Evolutionary conservation across 2,797 vertebrate species (phyloP).

Genomic region (Chloroceryle inda): DNA sequence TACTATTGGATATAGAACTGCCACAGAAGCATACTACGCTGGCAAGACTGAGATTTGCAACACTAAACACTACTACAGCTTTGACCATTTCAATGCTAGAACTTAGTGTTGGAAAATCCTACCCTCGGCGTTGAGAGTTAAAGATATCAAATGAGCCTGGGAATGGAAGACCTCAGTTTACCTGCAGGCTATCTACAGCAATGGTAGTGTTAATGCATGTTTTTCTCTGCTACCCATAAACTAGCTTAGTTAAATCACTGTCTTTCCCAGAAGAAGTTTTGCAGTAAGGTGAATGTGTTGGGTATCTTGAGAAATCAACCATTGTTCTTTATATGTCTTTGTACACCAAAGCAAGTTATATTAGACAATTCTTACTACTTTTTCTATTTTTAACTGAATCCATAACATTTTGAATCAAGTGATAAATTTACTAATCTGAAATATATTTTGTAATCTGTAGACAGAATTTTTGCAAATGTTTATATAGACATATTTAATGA

Average conservation of each 20-base stretch:
- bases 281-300: neutral
- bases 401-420: neutral
- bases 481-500: neutral
- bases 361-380: neutral
- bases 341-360: neutral
- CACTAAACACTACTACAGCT: constrained; percentile 63
- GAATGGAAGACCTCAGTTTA: constrained; percentile 84
- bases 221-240: constrained; percentile 36
- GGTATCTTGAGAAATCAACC: neutral
- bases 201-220: constrained; percentile 77
- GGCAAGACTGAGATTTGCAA: constrained; percentile 71
- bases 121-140: constrained; percentile 59
- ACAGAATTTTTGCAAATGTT: neutral
- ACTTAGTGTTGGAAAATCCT: constrained; percentile 64
- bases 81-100: constrained; percentile 70
- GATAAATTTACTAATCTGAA: neutral
- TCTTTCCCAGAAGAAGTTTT: neutral
- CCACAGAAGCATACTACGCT: neutral
- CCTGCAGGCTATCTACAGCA: constrained; percentile 74
- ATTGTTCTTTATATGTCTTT: neutral
- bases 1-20: constrained; percentile 67
- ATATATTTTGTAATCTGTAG: neutral
- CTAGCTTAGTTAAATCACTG: neutral
- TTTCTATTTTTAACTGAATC: neutral
- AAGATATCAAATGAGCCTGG: constrained; percentile 74